phyloP scores from a whole-genome alignment of 2,113 vertebrate genomes.

The Zosterops hypoxanthus region DNA sequence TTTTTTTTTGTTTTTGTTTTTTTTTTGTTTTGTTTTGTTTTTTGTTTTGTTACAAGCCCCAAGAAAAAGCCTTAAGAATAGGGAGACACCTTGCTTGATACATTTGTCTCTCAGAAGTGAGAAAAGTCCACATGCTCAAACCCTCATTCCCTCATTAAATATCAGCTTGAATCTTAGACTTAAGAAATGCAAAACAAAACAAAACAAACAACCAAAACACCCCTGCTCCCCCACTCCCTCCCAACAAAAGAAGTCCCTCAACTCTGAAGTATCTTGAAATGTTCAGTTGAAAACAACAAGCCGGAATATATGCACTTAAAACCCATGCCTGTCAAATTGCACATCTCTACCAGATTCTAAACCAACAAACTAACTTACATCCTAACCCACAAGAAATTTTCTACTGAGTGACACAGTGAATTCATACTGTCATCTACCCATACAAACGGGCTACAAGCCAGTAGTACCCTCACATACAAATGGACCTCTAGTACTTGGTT shows the following conservation, averaged over 20 bases:
- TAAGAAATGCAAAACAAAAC: background rate
- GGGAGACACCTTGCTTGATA: background rate
- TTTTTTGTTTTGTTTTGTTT: too few species aligned
- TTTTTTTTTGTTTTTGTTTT: too few species aligned
- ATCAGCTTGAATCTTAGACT: background rate
- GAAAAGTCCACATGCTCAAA: background rate
- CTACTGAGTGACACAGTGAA: background rate
- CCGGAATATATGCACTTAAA: background rate
- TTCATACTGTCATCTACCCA: background rate
- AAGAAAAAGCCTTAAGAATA: background rate
- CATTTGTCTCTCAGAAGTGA: background rate
- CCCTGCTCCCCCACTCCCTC: rapidly evolving
- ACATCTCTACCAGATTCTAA: background rate
- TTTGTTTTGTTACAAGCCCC: background rate
- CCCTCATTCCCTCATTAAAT: background rate
- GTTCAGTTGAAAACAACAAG: background rate
- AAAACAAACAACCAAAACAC: background rate
- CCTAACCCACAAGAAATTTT: background rate
- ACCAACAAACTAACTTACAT: background rate
- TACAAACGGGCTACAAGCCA: background rate
- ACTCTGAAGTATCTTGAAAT: background rate
- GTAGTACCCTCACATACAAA: background rate
- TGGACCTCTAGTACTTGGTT: background rate
- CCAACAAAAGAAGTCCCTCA: background rate
- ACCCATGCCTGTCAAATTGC: background rate